Evolutionary conservation across 2,797 vertebrate genomes (phyloP).

Genomic region (Siniperca scherzeri): DNA sequence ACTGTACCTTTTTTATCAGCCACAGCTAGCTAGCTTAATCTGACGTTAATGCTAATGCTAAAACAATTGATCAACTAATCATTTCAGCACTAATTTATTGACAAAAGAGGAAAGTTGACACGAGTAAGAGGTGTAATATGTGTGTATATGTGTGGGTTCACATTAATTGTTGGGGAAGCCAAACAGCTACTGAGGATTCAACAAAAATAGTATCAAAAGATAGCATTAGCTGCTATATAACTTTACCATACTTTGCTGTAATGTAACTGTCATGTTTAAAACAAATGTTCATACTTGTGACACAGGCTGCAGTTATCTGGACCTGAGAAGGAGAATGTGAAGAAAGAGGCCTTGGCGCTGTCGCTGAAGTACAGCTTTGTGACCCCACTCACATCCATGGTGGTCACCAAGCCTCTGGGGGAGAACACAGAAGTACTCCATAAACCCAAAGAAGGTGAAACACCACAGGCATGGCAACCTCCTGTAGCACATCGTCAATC

Average conservation of each 20-base stretch:
- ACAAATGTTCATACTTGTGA: slow-evolving; percentile 1
- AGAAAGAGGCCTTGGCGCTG: slow-evolving; percentile 75
- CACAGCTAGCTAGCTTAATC: no score
- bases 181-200: background rate
- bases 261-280: background rate
- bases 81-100: background rate
- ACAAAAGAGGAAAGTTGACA: background rate
- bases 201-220: background rate
- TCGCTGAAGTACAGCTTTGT: slow-evolving; percentile 88
- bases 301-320: slow-evolving; percentile 78
- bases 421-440: slow-evolving; percentile 80
- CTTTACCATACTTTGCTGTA: background rate
- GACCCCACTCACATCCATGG: slow-evolving; percentile 89
- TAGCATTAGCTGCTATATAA: background rate
- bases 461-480: no score
- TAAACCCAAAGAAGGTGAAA: slow-evolving; percentile 83
- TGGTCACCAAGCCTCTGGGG: slow-evolving; percentile 86
- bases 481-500: no score
- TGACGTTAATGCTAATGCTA: background rate
- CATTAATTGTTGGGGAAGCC: background rate
- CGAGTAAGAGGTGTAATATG: background rate
- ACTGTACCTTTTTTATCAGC: no score
- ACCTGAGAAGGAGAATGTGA: slow-evolving; percentile 71
- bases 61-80: background rate
- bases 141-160: no score